These are phyloP conservation scores for Centropristis striata DNA, from an alignment of 2,113 vertebrate species.

Conservation along the genomic window DNA sequence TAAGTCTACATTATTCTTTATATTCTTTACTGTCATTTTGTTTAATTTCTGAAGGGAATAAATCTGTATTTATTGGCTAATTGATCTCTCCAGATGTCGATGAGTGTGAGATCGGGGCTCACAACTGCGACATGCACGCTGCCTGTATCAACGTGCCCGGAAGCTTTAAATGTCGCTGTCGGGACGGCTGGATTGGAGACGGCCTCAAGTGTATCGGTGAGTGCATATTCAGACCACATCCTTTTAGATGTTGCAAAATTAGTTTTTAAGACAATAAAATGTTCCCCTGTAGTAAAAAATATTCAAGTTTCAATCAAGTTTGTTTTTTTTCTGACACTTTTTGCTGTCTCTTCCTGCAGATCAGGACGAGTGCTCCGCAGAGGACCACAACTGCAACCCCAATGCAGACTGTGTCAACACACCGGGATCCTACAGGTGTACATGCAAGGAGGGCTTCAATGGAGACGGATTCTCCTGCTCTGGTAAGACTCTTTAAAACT, in stretches of 20 bases:
- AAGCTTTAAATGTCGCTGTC: constrained; percentile 95
- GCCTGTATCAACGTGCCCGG: constrained; percentile 93
- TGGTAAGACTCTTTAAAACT: constrained; percentile 78
- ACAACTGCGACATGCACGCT: constrained; percentile 93
- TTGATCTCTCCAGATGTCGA: constrained; percentile 88
- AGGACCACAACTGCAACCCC: constrained; percentile 91
- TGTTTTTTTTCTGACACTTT: background rate
- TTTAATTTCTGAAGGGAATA: background rate
- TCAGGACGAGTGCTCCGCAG: constrained; percentile 90
- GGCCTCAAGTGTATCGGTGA: constrained; percentile 93
- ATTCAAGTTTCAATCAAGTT: too few relatives aligned
- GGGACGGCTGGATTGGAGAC: constrained; percentile 92
- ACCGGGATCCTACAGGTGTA: constrained; percentile 92
- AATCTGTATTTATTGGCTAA: too few relatives aligned
- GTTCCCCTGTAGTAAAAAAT: background rate
- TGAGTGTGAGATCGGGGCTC: constrained; percentile 92
- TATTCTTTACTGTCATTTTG: background rate
- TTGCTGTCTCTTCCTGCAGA: constrained; percentile 80
- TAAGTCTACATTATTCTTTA: background rate
- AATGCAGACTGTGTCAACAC: constrained; percentile 92
- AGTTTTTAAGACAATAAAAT: background rate
- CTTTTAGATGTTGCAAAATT: background rate
- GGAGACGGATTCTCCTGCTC: constrained; percentile 93
- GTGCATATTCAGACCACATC: constrained; percentile 47
- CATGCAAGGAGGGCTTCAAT: constrained; percentile 91